Conservation (phyloP, 2,888 invertebrate species). For the Lagria hirta region DNA sequence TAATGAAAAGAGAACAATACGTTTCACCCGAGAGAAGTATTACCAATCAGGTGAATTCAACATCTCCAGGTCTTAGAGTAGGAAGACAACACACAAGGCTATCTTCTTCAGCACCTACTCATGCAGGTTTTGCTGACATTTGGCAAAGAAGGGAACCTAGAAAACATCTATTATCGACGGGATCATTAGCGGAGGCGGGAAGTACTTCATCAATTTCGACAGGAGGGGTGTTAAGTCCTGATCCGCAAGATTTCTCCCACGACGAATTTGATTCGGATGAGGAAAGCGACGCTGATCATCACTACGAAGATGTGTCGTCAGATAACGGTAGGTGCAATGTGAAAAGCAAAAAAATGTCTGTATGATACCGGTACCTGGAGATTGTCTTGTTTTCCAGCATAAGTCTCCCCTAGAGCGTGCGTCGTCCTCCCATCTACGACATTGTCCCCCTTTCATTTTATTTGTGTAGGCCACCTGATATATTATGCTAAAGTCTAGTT, state of each 20-base stretch:
- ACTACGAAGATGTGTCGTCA: constrained; percentile 83
- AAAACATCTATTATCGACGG: constrained; percentile 81
- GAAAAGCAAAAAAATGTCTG: too few relatives aligned
- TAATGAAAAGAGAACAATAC: constrained; percentile 67
- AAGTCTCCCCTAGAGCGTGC: too few relatives aligned
- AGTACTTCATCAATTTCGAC: constrained; percentile 81
- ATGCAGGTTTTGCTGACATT: constrained; percentile 77
- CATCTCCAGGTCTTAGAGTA: constrained; percentile 28
- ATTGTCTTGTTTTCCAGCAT: too few relatives aligned
- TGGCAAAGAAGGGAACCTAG: constrained; percentile 87
- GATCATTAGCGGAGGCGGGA: constrained; percentile 81
- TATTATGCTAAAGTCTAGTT: too few relatives aligned
- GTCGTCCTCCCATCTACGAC: too few relatives aligned
- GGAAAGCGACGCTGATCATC: constrained; percentile 72
- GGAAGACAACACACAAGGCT: constrained; percentile 60
- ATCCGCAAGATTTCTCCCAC: constrained; percentile 75
- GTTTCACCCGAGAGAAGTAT: constrained; percentile 57
- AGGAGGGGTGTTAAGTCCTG: constrained; percentile 81
- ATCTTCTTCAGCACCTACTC: constrained; percentile 86
- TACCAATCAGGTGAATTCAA: constrained; percentile 63
- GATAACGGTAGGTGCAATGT: constrained; percentile 63
- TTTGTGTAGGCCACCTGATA: too few relatives aligned
- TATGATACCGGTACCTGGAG: too few relatives aligned
- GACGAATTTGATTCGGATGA: constrained; percentile 79
- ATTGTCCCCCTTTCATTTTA: too few relatives aligned